Conservation (phyloP, 2,113 vertebrate genomes). For the Steatornis caripensis region DNA sequence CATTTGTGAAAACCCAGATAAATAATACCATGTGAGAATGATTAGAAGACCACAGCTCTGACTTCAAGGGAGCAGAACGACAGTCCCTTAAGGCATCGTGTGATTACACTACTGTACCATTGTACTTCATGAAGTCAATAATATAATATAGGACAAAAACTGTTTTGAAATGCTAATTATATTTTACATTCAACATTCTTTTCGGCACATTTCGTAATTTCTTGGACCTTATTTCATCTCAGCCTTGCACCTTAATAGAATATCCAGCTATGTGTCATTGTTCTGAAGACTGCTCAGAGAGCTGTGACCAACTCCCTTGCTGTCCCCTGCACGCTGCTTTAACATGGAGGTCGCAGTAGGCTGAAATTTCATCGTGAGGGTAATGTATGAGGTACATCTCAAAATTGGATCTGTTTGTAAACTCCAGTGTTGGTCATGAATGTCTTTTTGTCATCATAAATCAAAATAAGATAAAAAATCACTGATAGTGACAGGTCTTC, state of each 20-base stretch:
- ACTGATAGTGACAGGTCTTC: neutral
- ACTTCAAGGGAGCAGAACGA: neutral
- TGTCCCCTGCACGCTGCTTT: neutral
- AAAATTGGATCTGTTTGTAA: neutral
- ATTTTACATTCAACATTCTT: neutral
- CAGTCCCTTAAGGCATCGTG: neutral
- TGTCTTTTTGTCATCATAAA: neutral
- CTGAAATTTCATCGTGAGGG: neutral
- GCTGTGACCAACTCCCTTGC: neutral
- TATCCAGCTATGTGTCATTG: neutral
- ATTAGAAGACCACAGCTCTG: neutral
- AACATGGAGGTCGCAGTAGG: neutral
- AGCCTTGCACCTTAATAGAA: neutral
- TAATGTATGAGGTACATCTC: neutral
- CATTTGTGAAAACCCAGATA: neutral
- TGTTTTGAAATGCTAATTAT: neutral
- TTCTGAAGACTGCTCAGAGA: neutral
- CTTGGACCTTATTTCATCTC: neutral
- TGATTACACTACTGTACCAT: no score
- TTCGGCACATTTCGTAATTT: neutral
- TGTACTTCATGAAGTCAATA: neutral
- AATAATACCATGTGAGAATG: neutral
- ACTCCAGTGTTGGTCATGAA: neutral
- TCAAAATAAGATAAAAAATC: constrained; percentile 12
- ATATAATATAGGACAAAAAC: neutral